These are phyloP conservation scores for Scaptomyza pallida DNA, from an alignment of 1,140 invertebrate genomes.

Conservation along the genomic window DNA sequence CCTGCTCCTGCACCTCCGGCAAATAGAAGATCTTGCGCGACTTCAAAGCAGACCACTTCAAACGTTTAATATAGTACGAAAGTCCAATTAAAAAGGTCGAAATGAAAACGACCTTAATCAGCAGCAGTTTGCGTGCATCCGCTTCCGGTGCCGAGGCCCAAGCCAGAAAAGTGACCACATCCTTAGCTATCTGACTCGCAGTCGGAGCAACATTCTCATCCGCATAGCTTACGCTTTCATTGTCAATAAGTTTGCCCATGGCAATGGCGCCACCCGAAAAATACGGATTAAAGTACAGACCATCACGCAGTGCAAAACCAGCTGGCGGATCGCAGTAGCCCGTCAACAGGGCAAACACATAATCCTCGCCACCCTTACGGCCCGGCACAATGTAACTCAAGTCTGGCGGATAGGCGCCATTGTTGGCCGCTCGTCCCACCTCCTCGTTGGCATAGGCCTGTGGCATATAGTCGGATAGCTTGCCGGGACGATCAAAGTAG, in stretches of 20 bases:
- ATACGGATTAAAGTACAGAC: slow-evolving; percentile 98
- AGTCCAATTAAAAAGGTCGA: slow-evolving; percentile 85
- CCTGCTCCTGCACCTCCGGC: slow-evolving; percentile 83
- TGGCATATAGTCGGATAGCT: slow-evolving; percentile 95
- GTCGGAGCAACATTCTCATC: slow-evolving; percentile 96
- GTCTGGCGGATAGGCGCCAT: slow-evolving; percentile 97
- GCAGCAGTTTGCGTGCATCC: slow-evolving; percentile 93
- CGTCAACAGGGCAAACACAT: slow-evolving; percentile 97
- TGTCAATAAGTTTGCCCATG: slow-evolving; percentile 94
- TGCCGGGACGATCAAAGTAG: slow-evolving; percentile 97
- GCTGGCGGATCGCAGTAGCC: slow-evolving; percentile 98
- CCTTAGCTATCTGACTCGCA: slow-evolving; percentile 97
- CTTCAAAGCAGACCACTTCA: slow-evolving; percentile 94
- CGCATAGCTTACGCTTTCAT: slow-evolving; percentile 89
- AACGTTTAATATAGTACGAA: slow-evolving; percentile 91
- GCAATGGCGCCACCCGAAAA: slow-evolving; percentile 98
- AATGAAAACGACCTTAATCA: slow-evolving; percentile 91
- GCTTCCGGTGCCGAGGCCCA: slow-evolving; percentile 96
- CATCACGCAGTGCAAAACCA: slow-evolving; percentile 93
- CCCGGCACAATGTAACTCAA: slow-evolving; percentile 94
- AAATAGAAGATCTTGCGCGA: slow-evolving; percentile 92
- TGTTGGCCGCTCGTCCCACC: slow-evolving; percentile 96
- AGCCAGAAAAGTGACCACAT: slow-evolving; percentile 95
- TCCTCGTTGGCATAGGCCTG: slow-evolving; percentile 97
- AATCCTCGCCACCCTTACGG: slow-evolving; percentile 95